Percentiles rank a stretch among this genome's conserved stretches.
phyloP scores from a whole-genome alignment of 2,113 vertebrate species.

The Coptodon bakossiorum region DNA sequence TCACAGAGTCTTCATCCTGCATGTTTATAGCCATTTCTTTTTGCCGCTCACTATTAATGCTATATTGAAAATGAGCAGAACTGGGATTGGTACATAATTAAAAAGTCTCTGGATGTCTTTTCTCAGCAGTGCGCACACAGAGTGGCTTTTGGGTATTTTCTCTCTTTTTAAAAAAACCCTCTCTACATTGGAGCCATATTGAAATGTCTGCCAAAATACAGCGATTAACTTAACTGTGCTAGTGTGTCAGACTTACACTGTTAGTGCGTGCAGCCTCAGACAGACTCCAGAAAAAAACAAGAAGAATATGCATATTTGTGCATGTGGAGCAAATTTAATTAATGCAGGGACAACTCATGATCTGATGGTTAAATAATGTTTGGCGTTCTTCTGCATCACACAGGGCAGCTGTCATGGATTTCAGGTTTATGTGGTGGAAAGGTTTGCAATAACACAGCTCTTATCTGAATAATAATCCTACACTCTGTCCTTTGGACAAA shows the following conservation, averaged over 20 bases:
- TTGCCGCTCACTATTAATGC: background rate
- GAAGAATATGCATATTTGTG: background rate
- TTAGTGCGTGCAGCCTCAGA: accelerated
- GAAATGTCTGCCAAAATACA: background rate
- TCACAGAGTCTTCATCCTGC: background rate
- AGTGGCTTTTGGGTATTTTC: background rate
- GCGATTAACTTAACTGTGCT: background rate
- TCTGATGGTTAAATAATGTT: background rate
- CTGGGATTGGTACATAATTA: background rate
- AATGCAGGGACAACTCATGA: background rate
- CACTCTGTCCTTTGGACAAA: background rate
- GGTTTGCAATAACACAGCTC: background rate
- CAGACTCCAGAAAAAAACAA: background rate
- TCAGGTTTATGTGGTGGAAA: background rate
- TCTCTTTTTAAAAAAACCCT: background rate
- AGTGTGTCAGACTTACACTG: background rate
- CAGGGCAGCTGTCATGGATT: background rate
- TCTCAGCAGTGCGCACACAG: background rate
- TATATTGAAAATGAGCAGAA: background rate
- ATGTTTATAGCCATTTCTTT: background rate
- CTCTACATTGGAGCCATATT: background rate
- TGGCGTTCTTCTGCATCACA: background rate
- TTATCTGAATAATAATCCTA: background rate
- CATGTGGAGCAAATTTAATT: background rate
- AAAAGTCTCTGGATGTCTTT: background rate